Evolutionary conservation across 92 coral and sea anemone genomes (phyloP).

Genomic region (Porites evermanni): DNA sequence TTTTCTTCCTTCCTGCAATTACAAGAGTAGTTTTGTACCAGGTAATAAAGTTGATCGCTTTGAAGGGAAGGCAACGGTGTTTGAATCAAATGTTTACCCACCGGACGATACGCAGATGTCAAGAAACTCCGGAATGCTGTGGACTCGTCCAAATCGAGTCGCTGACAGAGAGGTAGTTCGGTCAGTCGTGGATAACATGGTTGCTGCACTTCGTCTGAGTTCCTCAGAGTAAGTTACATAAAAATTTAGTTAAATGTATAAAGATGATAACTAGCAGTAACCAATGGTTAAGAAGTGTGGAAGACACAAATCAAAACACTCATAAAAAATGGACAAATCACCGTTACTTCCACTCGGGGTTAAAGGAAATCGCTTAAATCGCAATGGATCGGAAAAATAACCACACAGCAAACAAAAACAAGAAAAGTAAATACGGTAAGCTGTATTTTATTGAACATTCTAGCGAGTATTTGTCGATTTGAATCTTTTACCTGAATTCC

Average conservation of each 20-base stretch:
- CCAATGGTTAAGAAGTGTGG: too few species aligned
- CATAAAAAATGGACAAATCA: too few species aligned
- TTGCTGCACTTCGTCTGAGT: background rate
- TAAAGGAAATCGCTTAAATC: too few species aligned
- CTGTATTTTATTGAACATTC: too few species aligned
- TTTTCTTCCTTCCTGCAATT: background rate
- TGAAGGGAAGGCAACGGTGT: background rate
- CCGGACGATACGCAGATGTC: constrained; percentile 13
- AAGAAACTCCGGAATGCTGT: background rate
- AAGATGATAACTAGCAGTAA: too few species aligned
- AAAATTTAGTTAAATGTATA: background rate
- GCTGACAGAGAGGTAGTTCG: background rate
- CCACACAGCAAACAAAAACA: too few species aligned
- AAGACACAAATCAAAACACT: too few species aligned
- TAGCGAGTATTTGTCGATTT: too few species aligned
- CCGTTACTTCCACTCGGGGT: too few species aligned
- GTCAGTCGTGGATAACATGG: constrained; percentile 1
- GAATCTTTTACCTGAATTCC: too few species aligned
- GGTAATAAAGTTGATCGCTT: background rate
- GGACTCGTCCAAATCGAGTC: background rate
- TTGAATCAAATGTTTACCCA: constrained; percentile 10
- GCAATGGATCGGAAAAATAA: too few species aligned
- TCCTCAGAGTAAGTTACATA: constrained; percentile 10
- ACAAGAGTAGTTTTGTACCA: background rate
- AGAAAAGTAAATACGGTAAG: too few species aligned